These are phyloP conservation scores for Dolomedes plantarius DNA, from an alignment of 2,888 invertebrate genomes.

Conservation along the genomic window DNA sequence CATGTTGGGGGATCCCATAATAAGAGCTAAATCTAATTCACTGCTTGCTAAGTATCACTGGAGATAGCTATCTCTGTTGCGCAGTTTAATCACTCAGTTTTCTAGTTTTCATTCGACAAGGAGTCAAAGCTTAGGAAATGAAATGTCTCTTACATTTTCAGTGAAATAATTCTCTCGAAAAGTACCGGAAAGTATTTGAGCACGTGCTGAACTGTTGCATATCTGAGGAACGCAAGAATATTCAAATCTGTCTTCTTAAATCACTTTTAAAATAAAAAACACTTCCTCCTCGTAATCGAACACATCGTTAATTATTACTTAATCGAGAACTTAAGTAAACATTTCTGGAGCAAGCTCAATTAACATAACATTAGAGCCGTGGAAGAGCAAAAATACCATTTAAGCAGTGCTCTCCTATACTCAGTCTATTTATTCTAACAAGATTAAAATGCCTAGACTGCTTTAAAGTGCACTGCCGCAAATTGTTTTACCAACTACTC, in stretches of 20 bases:
- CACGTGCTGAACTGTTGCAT: too few relatives aligned
- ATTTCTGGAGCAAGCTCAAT: background rate
- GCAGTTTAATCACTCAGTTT: too few relatives aligned
- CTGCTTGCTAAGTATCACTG: too few relatives aligned
- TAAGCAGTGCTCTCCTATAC: background rate
- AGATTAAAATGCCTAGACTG: background rate
- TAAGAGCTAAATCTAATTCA: too few relatives aligned
- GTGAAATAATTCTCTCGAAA: too few relatives aligned
- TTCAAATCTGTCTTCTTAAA: background rate
- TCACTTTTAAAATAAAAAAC: background rate
- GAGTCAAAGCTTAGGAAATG: too few relatives aligned
- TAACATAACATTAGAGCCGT: background rate
- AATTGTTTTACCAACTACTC: slow-evolving; percentile 8
- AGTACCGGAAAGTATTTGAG: too few relatives aligned
- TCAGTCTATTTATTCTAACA: background rate
- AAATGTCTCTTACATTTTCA: too few relatives aligned
- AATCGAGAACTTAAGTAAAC: background rate
- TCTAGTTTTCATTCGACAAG: too few relatives aligned
- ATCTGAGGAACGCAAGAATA: too few relatives aligned
- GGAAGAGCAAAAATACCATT: background rate
- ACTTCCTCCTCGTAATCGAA: background rate
- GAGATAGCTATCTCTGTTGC: too few relatives aligned
- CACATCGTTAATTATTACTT: slow-evolving; percentile 9
- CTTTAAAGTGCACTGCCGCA: slow-evolving; percentile 7
- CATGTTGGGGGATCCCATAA: too few relatives aligned